Evolutionary conservation across 35 echinoderm and acorn worm species (phyloP), one percentile per base, ranked within the genome.

Genomic region (Lytechinus variegatus): DNA sequence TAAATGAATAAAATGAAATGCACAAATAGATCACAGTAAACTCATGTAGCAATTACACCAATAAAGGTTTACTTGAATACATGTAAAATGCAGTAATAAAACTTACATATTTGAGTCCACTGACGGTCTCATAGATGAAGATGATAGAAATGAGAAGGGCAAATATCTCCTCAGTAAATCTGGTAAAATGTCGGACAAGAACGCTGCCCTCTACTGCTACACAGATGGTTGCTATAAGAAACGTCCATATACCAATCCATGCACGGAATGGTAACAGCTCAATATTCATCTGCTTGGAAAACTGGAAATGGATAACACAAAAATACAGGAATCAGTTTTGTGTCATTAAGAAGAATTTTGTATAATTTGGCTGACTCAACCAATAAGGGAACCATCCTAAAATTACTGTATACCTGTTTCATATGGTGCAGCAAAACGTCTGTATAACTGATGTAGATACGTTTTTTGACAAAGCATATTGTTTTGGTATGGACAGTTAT

Each of bases 131-230:
- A 71, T 98, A 99, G n/a, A 99, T 98, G 61, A 99, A 99, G 29
- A 99, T 98, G 28, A 99, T 44, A 4, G 98, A 98, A 52, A 99
- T 97, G 27, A 99, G 94, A 44, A 95, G 94, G 27, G 98, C 95
- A 94, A 99, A 96, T 87, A 99, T 99, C 86, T 99, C 98, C 91
- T 99, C 98, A 28, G 98, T 99, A 89, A 98, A 99, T 61, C 98
- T 71, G 16, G 98, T 99, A 93, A 99, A 99, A 92, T 98, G 97
- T 86, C 96, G 95, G 4, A 99, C 96, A 6, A 99, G 92, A 66
- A 96, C 96, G 79, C 98, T 99, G 95, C 98, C 98, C 95, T 99
- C 98, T 93, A 97, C 86, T 19, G 97, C 97, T 9, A 99, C 98
- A 13, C 98, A 97, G 27, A 97, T 58, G 66, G 95, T 91, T 87